phyloP scores from a whole-genome alignment of 1,140 invertebrate species.

The Drosophila saltans region DNA sequence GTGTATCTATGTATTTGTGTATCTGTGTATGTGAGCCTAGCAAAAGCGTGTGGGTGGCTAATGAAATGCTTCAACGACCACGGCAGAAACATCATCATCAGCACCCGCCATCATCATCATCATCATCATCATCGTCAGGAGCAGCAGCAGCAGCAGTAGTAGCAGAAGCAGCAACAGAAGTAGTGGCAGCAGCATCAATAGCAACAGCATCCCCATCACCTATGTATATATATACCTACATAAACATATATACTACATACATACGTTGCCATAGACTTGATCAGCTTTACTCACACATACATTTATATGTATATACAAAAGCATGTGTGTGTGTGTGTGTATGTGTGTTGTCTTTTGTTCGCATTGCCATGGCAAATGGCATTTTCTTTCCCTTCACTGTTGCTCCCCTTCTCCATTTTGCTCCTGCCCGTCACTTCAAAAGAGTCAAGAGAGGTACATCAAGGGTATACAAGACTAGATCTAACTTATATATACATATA shows the following conservation, averaged over 20 bases:
- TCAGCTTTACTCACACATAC: conserved; percentile 48
- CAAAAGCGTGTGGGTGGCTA: conserved; percentile 70
- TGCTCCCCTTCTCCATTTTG: background rate
- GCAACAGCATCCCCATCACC: conserved; percentile 22
- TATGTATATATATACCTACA: background rate
- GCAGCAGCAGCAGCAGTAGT: conserved; percentile 44
- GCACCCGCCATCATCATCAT: conserved; percentile 20
- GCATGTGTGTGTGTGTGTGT: conserved; percentile 6
- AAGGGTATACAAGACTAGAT: conserved; percentile 9
- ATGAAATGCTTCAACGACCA: conserved; percentile 78
- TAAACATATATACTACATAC: conserved; percentile 2
- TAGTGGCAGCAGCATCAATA: conserved; percentile 13
- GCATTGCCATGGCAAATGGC: conserved; percentile 62
- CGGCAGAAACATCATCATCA: conserved; percentile 55
- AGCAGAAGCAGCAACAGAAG: conserved; percentile 27
- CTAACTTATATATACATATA: conserved; percentile 2
- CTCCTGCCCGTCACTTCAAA: background rate
- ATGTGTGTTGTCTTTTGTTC: conserved; percentile 35
- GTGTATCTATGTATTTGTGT: conserved; percentile 36
- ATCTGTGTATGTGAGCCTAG: conserved; percentile 45
- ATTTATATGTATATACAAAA: conserved; percentile 5
- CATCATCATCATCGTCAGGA: conserved; percentile 12
- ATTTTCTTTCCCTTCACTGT: conserved; percentile 17
- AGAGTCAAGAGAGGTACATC: conserved; percentile 11
- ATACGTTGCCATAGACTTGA: conserved; percentile 49